phyloP scores from a whole-genome alignment of 1,140 invertebrate genomes.

The Teleopsis dalmanni region DNA sequence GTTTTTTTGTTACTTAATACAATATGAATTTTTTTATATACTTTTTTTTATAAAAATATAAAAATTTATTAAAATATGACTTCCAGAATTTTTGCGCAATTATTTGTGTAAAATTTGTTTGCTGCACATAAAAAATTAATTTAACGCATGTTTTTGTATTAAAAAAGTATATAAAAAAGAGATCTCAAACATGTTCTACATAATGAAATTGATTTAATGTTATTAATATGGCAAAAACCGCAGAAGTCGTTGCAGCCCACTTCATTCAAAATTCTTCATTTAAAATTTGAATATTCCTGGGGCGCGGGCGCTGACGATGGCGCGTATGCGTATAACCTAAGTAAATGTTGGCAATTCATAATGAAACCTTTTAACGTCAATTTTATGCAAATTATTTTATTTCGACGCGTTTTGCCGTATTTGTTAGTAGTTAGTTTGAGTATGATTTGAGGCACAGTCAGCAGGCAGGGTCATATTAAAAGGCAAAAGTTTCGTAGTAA shows the following conservation, averaged over 20 bases:
- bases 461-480: conserved; percentile 1
- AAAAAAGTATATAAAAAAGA: neutral
- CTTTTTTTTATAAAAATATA: no score
- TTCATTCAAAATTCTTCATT: neutral
- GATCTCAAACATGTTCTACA: neutral
- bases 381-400: conserved; percentile 45
- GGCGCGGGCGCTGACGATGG: neutral
- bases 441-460: neutral
- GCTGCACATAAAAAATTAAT: conserved; percentile 41
- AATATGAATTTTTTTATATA: no score
- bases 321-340: conserved; percentile 19
- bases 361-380: conserved; percentile 43
- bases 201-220: conserved; percentile 44
- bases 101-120: conserved; percentile 35
- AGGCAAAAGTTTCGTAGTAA: conserved; percentile 10
- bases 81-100: conserved; percentile 10
- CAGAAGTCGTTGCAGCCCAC: neutral
- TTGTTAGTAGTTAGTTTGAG: neutral
- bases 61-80: no score
- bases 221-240: conserved; percentile 26
- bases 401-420: conserved; percentile 13
- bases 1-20: no score
- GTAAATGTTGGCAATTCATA: conserved; percentile 38
- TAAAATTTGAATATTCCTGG: neutral
- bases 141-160: conserved; percentile 36